These are phyloP conservation scores for Chromobotia macracanthus DNA, from an alignment of 2,797 vertebrate genomes.

Conservation along the genomic window DNA sequence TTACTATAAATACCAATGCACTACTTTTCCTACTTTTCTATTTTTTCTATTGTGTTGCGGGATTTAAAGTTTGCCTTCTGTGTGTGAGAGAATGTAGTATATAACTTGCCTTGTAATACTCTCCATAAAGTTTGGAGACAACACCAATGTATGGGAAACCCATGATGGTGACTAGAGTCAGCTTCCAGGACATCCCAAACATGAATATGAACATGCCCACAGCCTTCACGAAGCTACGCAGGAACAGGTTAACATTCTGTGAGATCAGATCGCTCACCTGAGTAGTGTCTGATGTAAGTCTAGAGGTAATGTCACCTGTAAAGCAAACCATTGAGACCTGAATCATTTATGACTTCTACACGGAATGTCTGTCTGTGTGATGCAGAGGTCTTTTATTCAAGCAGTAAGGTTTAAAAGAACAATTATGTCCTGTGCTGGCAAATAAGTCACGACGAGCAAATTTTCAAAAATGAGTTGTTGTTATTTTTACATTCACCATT, in stretches of 20 bases:
- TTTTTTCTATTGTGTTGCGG: neutral
- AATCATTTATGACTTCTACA: conserved; percentile 32
- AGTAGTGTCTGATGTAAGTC: conserved; percentile 93
- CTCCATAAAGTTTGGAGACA: conserved; percentile 87
- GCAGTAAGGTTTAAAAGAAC: neutral
- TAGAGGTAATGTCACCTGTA: conserved; percentile 92
- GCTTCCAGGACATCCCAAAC: conserved; percentile 93
- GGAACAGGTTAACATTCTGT: conserved; percentile 90
- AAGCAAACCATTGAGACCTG: conserved; percentile 30
- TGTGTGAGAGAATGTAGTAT: neutral
- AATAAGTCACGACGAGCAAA: too few species aligned
- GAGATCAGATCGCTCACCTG: conserved; percentile 95
- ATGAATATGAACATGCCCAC: conserved; percentile 88
- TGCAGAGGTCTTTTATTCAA: neutral
- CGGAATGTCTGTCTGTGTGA: neutral
- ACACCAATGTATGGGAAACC: conserved; percentile 92
- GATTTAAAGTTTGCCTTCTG: neutral
- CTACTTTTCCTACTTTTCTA: neutral
- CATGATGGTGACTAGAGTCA: conserved; percentile 89
- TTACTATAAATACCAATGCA: too few species aligned
- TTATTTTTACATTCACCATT: too few species aligned
- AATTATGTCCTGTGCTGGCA: neutral
- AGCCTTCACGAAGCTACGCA: conserved; percentile 86
- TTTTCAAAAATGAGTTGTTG: too few species aligned
- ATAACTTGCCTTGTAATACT: conserved; percentile 89